Base-by-base conservation (phyloP, 1,140 invertebrate species). In the Halotydeus destructor region DNA sequence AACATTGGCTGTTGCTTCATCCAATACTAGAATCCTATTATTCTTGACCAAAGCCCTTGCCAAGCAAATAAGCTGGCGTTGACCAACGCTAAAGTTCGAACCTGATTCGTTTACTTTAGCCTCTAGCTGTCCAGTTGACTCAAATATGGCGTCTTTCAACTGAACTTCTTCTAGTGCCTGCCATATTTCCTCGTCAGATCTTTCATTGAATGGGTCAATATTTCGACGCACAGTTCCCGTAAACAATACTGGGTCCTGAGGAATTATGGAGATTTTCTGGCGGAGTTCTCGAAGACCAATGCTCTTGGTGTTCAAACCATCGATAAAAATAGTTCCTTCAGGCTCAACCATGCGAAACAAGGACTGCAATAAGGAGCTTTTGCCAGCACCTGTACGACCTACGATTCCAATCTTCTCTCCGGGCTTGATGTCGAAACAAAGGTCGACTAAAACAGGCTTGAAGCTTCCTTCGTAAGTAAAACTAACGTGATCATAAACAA, bases 1-100 rank as follows among this genome's bases (percentile, higher is more conserved):
- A 32, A 94, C 69, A 58, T 83, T 86, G 0, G 89, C 84, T 2
- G 89, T 96, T 1, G 84, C 89, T 64, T 97, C 89, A 60, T 96
- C 89, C 38, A 96, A 23, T 75, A 50, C 85, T 8, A 97, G 59
- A 44, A 96, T 76, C 74, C 79, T 81, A 16, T 82, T 71, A 60
- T 80, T 81, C 39, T 79, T 73, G 4, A 97, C 64, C 23, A 89
- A 58, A 36, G 82, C 86, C 55, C 83, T 66, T 0, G 75, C 78
- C 38, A 91, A 64, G 55, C 85, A 94, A 31, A 91, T 61, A 36
- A 91, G 61, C 60, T 93, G 89, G 48, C 71, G 72, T 59, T 86
- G 82, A 9, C 58, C 0, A 59, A 62, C 49, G 80, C 70, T 72
- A 50, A 72, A 79, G 48, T 76, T 77, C 0, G 60, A 58, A 26